Percentiles rank a stretch among this genome's conserved stretches.
Evolutionary conservation across 2,113 vertebrate genomes (phyloP).

Genomic region (Ammodytes marinus): DNA sequence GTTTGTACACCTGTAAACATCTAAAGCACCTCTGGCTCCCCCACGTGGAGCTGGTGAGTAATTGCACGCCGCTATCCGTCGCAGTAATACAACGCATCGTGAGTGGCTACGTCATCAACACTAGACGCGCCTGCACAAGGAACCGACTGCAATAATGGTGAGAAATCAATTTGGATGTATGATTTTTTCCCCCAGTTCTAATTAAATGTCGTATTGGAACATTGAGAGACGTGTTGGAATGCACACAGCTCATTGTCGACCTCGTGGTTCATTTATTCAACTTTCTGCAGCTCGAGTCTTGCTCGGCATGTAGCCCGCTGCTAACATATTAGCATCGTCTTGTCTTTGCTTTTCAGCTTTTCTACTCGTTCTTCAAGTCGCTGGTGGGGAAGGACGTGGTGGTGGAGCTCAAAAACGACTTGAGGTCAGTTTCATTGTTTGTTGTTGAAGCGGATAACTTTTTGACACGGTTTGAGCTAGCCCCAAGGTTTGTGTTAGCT

Average conservation of each 20-base stretch:
- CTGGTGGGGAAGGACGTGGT: conserved; percentile 95
- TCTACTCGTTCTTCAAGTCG: conserved; percentile 97
- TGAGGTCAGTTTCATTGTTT: conserved; percentile 83
- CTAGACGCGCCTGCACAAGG: conserved; percentile 26
- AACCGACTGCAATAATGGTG: conserved; percentile 68
- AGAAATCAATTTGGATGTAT: neutral
- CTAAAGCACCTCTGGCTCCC: conserved; percentile 44
- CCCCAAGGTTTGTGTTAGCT: too few relatives aligned
- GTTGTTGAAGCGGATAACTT: accelerated
- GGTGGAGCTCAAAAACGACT: conserved; percentile 94
- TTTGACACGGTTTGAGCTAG: neutral
- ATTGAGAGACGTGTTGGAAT: accelerated
- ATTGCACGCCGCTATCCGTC: conserved; percentile 3
- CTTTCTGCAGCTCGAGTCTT: accelerated
- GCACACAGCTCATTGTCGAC: neutral
- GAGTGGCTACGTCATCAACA: conserved; percentile 52
- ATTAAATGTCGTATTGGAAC: accelerated
- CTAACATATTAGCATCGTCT: conserved; percentile 39
- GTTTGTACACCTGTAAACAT: neutral
- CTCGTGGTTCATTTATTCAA: too few relatives aligned
- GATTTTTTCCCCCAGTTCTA: neutral
- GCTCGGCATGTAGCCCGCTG: conserved; percentile 30
- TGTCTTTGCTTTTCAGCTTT: conserved; percentile 84
- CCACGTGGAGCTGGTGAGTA: neutral
- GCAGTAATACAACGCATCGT: neutral